Conservation (phyloP, 2,113 vertebrate genomes). For the Indicator maculatus region DNA sequence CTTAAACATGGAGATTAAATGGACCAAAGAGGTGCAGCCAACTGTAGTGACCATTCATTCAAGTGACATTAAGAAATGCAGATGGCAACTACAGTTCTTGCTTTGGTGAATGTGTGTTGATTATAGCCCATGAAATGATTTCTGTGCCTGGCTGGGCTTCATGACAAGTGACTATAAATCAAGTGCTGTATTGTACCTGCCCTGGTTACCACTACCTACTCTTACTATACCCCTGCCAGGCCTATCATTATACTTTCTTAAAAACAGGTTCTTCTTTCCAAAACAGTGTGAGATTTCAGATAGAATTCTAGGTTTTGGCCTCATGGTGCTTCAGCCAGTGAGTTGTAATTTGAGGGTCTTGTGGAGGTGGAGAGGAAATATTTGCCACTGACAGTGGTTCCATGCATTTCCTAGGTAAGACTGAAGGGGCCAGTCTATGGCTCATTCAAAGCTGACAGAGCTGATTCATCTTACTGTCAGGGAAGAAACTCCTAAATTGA, state of each 20-base stretch:
- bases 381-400: background rate
- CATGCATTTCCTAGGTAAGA: background rate
- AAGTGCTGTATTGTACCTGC: background rate
- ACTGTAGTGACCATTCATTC: background rate
- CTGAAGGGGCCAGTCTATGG: constrained; percentile 24
- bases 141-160: constrained; percentile 38
- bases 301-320: background rate
- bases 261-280: background rate
- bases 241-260: background rate
- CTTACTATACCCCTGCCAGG: background rate
- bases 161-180: background rate
- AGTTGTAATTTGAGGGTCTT: background rate
- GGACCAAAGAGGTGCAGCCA: background rate
- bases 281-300: background rate
- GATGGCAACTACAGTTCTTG: background rate
- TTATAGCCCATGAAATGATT: background rate
- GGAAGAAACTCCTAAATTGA: background rate
- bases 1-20: constrained; percentile 21
- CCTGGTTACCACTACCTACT: background rate
- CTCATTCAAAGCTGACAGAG: background rate
- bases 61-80: background rate
- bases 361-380: background rate
- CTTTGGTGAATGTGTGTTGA: constrained; percentile 7
- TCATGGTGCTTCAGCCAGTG: background rate
- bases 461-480: background rate